These are phyloP conservation scores for Philhelius pedissequus DNA, from an alignment of 2,888 invertebrate species.

Conservation along the genomic window DNA sequence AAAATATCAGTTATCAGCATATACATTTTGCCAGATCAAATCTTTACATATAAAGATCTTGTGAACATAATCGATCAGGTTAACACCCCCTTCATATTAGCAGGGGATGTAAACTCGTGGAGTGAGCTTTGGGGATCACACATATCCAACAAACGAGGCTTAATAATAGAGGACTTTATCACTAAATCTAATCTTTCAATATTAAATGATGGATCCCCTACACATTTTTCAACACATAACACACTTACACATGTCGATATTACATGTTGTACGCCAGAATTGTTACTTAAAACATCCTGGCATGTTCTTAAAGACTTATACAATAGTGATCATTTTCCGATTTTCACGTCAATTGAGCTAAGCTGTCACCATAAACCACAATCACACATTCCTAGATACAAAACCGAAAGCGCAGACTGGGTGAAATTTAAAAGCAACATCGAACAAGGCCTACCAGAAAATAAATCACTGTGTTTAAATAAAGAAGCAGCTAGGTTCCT, in stretches of 20 bases:
- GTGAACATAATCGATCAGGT: neutral
- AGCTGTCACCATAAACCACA: neutral
- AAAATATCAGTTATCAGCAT: neutral
- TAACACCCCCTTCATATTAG: neutral
- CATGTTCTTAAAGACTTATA: too few species aligned
- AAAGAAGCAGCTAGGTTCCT: neutral
- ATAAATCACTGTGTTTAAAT: neutral
- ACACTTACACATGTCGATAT: too few species aligned
- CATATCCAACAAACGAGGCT: neutral
- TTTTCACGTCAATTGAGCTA: too few species aligned
- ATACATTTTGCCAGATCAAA: neutral
- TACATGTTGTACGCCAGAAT: too few species aligned
- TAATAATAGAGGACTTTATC: neutral
- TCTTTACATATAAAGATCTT: neutral
- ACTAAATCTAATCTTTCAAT: neutral
- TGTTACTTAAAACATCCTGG: too few species aligned
- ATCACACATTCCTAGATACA: neutral
- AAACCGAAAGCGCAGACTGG: neutral
- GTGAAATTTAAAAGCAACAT: neutral
- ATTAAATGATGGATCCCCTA: neutral
- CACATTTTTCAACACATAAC: neutral
- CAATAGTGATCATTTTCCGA: too few species aligned
- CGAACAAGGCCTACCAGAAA: neutral
- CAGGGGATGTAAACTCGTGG: neutral
- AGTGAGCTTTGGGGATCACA: neutral